These are phyloP conservation scores for Coracias cyanogaster DNA, from an alignment of 2,797 vertebrate genomes.

Conservation along the genomic window DNA sequence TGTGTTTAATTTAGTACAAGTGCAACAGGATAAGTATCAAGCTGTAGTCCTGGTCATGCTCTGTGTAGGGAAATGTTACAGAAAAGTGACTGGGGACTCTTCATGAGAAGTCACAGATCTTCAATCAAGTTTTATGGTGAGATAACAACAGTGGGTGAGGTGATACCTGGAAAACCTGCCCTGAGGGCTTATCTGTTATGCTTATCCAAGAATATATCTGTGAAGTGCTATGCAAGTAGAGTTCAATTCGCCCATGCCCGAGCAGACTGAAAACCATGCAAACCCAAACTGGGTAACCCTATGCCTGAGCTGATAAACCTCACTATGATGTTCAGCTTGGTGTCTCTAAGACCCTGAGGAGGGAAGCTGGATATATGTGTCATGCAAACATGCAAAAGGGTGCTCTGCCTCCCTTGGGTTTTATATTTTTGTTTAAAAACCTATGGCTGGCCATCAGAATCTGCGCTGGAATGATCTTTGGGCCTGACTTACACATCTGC, in stretches of 20 bases:
- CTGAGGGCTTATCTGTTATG: background rate
- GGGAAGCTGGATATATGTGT: background rate
- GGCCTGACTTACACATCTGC: background rate
- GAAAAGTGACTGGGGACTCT: constrained; percentile 7
- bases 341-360: background rate
- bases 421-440: background rate
- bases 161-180: background rate
- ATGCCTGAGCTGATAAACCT: background rate
- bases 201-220: background rate
- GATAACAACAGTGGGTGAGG: background rate
- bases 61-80: background rate
- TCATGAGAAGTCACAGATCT: background rate
- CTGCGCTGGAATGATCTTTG: background rate
- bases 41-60: background rate
- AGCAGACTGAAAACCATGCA: background rate
- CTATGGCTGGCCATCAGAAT: background rate
- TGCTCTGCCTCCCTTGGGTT: background rate
- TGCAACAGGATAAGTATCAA: constrained; percentile 49
- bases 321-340: background rate
- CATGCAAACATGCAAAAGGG: background rate
- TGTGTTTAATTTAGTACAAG: constrained; percentile 44
- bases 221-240: background rate
- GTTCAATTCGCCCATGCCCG: background rate
- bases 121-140: background rate
- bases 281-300: background rate